Evolutionary conservation across 2,888 invertebrate species (phyloP).

Genomic region (Drosophila suboccidentalis): DNA sequence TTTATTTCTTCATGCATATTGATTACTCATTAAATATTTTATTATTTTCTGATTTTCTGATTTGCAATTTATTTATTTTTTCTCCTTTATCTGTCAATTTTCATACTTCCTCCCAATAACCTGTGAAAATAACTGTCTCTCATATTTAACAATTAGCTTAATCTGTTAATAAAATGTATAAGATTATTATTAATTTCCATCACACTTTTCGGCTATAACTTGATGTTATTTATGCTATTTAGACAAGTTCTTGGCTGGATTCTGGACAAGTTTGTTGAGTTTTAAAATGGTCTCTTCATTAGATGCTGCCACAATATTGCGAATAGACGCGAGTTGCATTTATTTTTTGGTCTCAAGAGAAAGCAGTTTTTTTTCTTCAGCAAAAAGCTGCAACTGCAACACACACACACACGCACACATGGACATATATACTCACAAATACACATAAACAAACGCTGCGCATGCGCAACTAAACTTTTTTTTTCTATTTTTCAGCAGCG

Average conservation of each 20-base stretch:
- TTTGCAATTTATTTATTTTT: neutral
- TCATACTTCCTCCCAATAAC: neutral
- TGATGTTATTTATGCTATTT: slow-evolving; percentile 26
- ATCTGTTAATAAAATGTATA: neutral
- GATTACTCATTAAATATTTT: neutral
- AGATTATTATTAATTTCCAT: slow-evolving; percentile 18
- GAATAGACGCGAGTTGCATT: slow-evolving; percentile 62
- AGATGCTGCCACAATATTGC: slow-evolving; percentile 63
- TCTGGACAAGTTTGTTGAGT: slow-evolving; percentile 40
- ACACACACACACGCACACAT: slow-evolving; percentile 30
- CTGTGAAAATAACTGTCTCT: neutral
- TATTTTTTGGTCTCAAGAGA: slow-evolving; percentile 78
- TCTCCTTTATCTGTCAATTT: neutral
- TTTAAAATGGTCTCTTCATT: slow-evolving; percentile 40
- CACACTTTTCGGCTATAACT: slow-evolving; percentile 21
- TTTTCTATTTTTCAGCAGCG: slow-evolving; percentile 44
- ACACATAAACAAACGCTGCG: slow-evolving; percentile 53
- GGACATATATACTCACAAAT: slow-evolving; percentile 32
- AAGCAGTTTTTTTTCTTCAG: slow-evolving; percentile 76
- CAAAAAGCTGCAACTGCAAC: slow-evolving; percentile 57
- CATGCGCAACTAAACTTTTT: slow-evolving; percentile 68
- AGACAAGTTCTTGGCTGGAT: slow-evolving; percentile 40
- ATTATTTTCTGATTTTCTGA: neutral
- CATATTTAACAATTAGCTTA: neutral
- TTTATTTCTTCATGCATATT: neutral